Evolutionary conservation across 2,888 invertebrate genomes (phyloP), one percentile per base, ranked within the genome.

Genomic region (Toxonevra muliebris): DNA sequence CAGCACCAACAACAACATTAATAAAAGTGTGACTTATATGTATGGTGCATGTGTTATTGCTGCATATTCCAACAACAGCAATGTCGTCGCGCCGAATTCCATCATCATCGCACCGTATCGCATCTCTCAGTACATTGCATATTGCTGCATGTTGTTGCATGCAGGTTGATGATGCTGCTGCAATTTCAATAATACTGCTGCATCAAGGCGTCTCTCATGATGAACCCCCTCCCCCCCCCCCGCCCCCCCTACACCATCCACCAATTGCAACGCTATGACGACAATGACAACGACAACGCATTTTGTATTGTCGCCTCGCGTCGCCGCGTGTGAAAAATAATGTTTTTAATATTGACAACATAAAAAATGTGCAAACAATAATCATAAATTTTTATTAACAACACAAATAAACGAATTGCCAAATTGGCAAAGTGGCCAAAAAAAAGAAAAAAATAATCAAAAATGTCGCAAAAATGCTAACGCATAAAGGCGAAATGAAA

Each of bases 331-430:
- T 78, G 82, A 76, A 80, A 82, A 80, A 79, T 82, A 81, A 82
- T 82, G 80, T 79, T 82, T 82, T 80, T 77, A 80, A 82, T 82
- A 82, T 82, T 82, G 81, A 77, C 82, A 79, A 75, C 80, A 76
- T 82, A 81, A 82, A 76, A 82, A 80, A 82, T 82, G 82, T 79
- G 82, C 76, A 81, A 82, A 82, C 81, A 82, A 82, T 82, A 82
- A 82, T 82, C 81, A 80, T 82, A 82, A 82, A 82, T 82, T 81
- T 81, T 82, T 82, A 81, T 82, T 78, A 79, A 79, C 81, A 81
- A 68, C 65, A 13, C 48, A 59, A 64, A 65, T 48, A 48, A 48
- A 48, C 48, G 48, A 48, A n/a, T 13, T 15, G 48, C 48, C 48
- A 45, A 65, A 58, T 65, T 65, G 58, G 57, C 65, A 65, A 55